phyloP scores from a whole-genome alignment of 2,888 invertebrate genomes.

The Danaus chrysippus region DNA sequence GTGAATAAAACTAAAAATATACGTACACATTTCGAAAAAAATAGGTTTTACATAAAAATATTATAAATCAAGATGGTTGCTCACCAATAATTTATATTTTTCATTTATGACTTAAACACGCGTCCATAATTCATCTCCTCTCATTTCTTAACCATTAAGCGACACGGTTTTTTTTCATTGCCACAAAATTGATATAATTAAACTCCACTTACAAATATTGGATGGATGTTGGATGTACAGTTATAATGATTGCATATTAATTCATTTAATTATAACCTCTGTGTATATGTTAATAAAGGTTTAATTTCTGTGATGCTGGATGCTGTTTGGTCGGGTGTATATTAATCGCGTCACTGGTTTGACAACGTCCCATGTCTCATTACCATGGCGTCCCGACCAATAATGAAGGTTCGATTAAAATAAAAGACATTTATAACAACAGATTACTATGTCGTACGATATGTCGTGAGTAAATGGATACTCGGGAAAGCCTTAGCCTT shows the following conservation, averaged over 20 bases:
- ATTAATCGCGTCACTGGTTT: constrained; percentile 31
- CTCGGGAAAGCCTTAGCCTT: too few relatives aligned
- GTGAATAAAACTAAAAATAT: too few relatives aligned
- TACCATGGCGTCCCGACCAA: constrained; percentile 32
- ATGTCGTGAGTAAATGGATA: not conserved
- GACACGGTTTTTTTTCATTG: constrained; percentile 14
- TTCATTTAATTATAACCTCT: constrained; percentile 4
- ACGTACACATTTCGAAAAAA: too few relatives aligned
- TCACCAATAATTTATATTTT: not conserved
- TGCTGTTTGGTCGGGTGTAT: constrained; percentile 3
- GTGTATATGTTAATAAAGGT: not conserved
- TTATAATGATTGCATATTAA: constrained; percentile 12
- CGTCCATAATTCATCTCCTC: not conserved
- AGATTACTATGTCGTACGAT: constrained; percentile 18
- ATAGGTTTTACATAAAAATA: too few relatives aligned
- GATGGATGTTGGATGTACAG: constrained; percentile 12
- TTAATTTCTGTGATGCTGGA: constrained; percentile 7
- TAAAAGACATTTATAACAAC: constrained; percentile 22
- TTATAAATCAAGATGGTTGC: too few relatives aligned
- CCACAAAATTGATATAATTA: constrained; percentile 16
- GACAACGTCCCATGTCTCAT: constrained; percentile 35
- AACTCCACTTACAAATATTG: constrained; percentile 17
- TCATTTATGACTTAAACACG: not conserved
- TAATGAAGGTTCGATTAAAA: constrained; percentile 41
- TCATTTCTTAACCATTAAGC: not conserved